Evolutionary conservation across 2,888 invertebrate species (phyloP), one percentile per base, ranked within the genome.

Genomic region (Eupithecia pulchellata): DNA sequence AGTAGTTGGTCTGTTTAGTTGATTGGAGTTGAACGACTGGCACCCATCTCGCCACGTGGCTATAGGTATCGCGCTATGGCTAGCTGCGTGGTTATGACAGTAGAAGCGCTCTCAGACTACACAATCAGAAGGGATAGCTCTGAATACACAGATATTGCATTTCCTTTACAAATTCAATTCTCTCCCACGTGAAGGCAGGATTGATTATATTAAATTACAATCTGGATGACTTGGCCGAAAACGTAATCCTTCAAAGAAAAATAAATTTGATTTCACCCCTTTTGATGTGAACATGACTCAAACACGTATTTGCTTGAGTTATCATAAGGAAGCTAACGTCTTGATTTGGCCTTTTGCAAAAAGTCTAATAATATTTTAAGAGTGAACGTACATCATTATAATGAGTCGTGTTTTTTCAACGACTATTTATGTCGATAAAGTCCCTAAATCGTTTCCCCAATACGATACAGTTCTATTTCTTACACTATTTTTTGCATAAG

Each of bases 121-220:
- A 61, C 34, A 61, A 61, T 36, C 17, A n/a, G 30, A 52, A 68
- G 60, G 0, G 34, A 63, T 57, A 36, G 30, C 68, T n/a, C n/a
- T 69, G 62, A 66, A 39, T 68, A 68, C 39, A 66, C 67, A 71
- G 25, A 75, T 65, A 66, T 66, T 71, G 72, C 75, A 74, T 72
- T 73, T 32, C 64, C 64, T 42, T 64, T 66, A 25, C 63, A 65
- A 69, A 71, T 72, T 67, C 69, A 74, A 75, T 71, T 69, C 34
- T 34, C 61, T 36, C 72, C 72, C 74, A 76, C 64, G 73, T 57
- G 66, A 64, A 71, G 61, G 64, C 52, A 29, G 29, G 62, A 61
- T 29, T 29, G 47, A 30, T 13, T 61, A 32, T 36, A 61, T 42
- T 57, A 57, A 42, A 72, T 72, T 68, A 66, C 55, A 62, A 55